Percentiles rank a stretch among this genome's conserved stretches.
Conservation (phyloP, 2,888 invertebrate species). For the Lysandra coridon region DNA sequence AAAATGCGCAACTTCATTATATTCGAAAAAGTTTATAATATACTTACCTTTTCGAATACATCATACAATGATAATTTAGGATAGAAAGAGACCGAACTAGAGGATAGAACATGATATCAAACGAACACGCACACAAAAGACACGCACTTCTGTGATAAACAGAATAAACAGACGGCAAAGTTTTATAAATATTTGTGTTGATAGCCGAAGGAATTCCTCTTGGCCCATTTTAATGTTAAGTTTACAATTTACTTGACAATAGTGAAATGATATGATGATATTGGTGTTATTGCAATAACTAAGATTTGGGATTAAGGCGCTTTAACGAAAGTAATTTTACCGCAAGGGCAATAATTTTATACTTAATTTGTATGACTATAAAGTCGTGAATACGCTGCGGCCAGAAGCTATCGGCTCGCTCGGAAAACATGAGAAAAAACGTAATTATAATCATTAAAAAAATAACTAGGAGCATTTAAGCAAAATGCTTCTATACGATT, state of each 20-base stretch:
- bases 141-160: constrained; percentile 19
- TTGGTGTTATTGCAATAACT: background rate
- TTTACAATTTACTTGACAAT: background rate
- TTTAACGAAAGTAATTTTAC: too few relatives aligned
- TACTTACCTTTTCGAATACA: background rate
- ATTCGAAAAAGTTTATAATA: too few relatives aligned
- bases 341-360: too few relatives aligned
- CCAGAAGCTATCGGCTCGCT: too few relatives aligned
- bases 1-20: too few relatives aligned
- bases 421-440: too few relatives aligned
- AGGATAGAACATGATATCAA: background rate
- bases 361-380: too few relatives aligned
- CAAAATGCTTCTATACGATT: too few relatives aligned
- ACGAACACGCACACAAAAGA: background rate
- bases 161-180: constrained; percentile 6
- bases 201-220: constrained; percentile 7
- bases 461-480: too few relatives aligned
- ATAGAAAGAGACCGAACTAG: background rate
- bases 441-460: too few relatives aligned
- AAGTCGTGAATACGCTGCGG: too few relatives aligned
- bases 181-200: constrained; percentile 27
- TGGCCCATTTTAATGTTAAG: constrained; percentile 14
- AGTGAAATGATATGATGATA: too few relatives aligned
- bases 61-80: background rate
- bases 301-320: background rate